Base-by-base conservation (phyloP, 30 jellyfish, hydroid and myxozoan genomes). In the Phacellophora camtschatica region DNA sequence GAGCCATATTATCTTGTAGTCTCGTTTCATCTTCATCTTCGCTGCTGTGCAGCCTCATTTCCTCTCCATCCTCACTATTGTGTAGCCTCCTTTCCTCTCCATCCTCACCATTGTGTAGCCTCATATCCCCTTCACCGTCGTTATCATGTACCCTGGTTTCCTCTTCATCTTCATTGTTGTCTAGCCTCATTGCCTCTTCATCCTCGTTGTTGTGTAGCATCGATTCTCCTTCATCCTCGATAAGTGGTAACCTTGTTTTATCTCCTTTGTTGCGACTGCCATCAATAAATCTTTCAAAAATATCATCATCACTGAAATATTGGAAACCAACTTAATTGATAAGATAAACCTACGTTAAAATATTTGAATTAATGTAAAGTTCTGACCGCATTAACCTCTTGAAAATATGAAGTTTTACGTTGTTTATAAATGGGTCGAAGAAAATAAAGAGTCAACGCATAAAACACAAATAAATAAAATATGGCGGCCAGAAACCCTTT, bases 251-350 rank as follows among this genome's bases (percentile, higher is more conserved):
- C 28, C 24, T 13, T 45, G 1, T 9, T 5, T 16, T 1, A 28
- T 8, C 20, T 46, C 61, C 29, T 46, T 23, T 11, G 20, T 46
- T 9, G 2, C 20, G 61, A 67, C 45, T 68, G 6, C 66, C 82
- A 39, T 27, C 25, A 42, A 68, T 16, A 48, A 68, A 68, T 10
- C 64, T 22, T 19, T 68, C 82, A 48, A 68, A 68, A 16, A 41
- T 68, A 8, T 68, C 82, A 7, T 68, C 82, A 68, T 68, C 82
- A 30, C 82, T 68, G 20, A 9, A 68, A 68, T 9, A 15, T 19
- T 9, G 12, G 16, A 1, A 61, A 35, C 16, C 48, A 22, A 15
- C 28, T 23, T 13, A 28, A 61, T 24, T 11, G 8, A 35, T 29
- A 49, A 6, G 13, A 20, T 8, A 32, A 20, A 19, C 13, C 34